Conservation (phyloP, 1,140 invertebrate genomes). For the Lanistes nyassanus region DNA sequence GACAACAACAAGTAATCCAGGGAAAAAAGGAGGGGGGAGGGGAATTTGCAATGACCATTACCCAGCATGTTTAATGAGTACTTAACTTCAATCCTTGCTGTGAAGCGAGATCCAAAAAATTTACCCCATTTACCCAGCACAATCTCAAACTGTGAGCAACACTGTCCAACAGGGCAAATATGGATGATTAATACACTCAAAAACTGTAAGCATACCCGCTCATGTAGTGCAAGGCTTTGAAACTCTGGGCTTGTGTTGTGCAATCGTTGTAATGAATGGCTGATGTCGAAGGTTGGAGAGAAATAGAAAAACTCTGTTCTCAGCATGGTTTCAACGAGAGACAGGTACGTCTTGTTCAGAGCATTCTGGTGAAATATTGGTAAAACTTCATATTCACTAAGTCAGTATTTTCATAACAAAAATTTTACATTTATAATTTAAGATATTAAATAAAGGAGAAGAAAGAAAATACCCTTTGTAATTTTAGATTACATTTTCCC, state of each 20-base stretch:
- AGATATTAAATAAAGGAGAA: background rate
- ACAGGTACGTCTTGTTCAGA: slow-evolving; percentile 81
- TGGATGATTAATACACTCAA: slow-evolving; percentile 1
- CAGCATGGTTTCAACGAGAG: slow-evolving; percentile 82
- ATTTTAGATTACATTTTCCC: background rate
- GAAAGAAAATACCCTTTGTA: background rate
- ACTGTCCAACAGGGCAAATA: background rate
- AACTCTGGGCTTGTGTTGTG: slow-evolving; percentile 90
- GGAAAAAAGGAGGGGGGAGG: too few relatives aligned
- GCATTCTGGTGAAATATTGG: slow-evolving; percentile 69
- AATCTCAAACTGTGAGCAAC: too few relatives aligned
- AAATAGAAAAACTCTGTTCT: slow-evolving; percentile 89
- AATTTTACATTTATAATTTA: background rate
- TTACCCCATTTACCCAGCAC: too few relatives aligned
- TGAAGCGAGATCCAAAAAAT: too few relatives aligned
- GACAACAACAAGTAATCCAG: too few relatives aligned
- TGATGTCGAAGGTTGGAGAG: slow-evolving; percentile 93
- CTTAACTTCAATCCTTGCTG: too few relatives aligned
- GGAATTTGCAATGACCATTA: too few relatives aligned
- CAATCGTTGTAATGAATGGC: slow-evolving; percentile 89
- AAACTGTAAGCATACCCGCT: slow-evolving; percentile 61
- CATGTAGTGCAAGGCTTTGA: slow-evolving; percentile 72
- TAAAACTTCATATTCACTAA: background rate
- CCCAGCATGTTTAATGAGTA: too few relatives aligned
- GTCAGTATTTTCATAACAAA: slow-evolving; percentile 16